These are phyloP conservation scores for Crypturellus undulatus DNA, from an alignment of 2,113 vertebrate species.

Conservation along the genomic window DNA sequence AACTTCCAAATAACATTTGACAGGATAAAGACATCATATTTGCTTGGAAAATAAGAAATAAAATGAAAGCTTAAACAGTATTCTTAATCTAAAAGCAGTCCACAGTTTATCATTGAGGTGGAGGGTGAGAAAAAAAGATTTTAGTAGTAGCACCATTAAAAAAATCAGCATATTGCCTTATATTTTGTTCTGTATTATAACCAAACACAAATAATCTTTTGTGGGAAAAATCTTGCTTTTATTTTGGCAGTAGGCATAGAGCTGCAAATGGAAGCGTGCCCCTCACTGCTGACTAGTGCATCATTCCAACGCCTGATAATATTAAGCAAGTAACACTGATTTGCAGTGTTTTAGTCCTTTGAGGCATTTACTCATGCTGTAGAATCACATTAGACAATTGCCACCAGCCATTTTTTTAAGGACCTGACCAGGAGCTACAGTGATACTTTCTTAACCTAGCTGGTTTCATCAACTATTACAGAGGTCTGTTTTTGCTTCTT, in stretches of 20 bases:
- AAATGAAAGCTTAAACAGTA: not conserved
- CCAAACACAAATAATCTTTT: not conserved
- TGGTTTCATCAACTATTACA: not conserved
- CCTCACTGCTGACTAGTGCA: not conserved
- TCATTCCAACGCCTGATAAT: not conserved
- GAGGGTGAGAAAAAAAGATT: not conserved
- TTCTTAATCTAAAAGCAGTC: not conserved
- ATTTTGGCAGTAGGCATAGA: not conserved
- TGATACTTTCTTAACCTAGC: not conserved
- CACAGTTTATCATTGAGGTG: fast-evolving
- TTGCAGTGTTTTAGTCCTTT: not conserved
- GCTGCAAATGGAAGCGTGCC: not conserved
- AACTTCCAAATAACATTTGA: not conserved
- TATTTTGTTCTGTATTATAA: not conserved
- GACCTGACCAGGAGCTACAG: not conserved
- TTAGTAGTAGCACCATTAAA: not conserved
- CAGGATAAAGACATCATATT: not conserved
- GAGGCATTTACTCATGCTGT: not conserved
- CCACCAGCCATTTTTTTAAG: not conserved
- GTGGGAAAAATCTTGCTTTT: not conserved
- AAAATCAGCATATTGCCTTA: not conserved
- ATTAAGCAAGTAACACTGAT: not conserved
- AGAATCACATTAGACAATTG: not conserved
- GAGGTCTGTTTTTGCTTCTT: fast-evolving
- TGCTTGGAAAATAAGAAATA: not conserved